phyloP scores from a whole-genome alignment of 1,140 invertebrate genomes.

The Sycobia sp. region DNA sequence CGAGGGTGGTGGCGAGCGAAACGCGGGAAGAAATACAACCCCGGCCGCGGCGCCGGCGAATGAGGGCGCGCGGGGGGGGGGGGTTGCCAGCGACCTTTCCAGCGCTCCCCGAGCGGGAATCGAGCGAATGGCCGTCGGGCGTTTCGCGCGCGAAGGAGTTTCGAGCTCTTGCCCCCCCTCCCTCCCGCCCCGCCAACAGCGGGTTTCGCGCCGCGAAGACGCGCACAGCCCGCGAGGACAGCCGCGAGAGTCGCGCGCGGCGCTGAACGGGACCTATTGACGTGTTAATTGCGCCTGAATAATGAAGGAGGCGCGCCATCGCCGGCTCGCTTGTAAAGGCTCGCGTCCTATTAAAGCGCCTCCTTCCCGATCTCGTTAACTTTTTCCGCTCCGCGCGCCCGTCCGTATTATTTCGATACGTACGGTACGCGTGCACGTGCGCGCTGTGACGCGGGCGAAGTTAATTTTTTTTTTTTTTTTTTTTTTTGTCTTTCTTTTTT shows the following conservation, averaged over 20 bases:
- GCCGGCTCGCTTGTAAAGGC: slow-evolving; percentile 38
- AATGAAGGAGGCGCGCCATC: slow-evolving; percentile 50
- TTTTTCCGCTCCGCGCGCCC: slow-evolving; percentile 3
- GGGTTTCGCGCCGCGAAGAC: slow-evolving; percentile 43
- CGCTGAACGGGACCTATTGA: slow-evolving; percentile 57
- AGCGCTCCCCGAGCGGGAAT: no score
- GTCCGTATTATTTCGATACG: not conserved
- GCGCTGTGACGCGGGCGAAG: no score
- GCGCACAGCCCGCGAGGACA: no score
- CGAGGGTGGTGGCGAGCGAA: no score
- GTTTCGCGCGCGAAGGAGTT: slow-evolving; percentile 32
- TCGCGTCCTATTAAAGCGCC: slow-evolving; percentile 55
- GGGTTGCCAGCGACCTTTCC: no score
- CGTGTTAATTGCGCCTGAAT: slow-evolving; percentile 59
- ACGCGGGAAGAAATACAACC: no score
- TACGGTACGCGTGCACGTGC: not conserved
- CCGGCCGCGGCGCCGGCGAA: no score
- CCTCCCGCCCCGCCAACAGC: slow-evolving; percentile 33
- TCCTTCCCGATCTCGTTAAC: slow-evolving; percentile 52
- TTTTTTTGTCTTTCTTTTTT: no score
- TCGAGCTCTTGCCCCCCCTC: no score
- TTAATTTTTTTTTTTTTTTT: no score
- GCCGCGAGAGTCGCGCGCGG: no score
- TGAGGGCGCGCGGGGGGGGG: no score
- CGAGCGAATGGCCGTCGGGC: slow-evolving; percentile 31